Evolutionary conservation across 2,797 vertebrate genomes (phyloP).

Genomic region (Zalophus californianus): DNA sequence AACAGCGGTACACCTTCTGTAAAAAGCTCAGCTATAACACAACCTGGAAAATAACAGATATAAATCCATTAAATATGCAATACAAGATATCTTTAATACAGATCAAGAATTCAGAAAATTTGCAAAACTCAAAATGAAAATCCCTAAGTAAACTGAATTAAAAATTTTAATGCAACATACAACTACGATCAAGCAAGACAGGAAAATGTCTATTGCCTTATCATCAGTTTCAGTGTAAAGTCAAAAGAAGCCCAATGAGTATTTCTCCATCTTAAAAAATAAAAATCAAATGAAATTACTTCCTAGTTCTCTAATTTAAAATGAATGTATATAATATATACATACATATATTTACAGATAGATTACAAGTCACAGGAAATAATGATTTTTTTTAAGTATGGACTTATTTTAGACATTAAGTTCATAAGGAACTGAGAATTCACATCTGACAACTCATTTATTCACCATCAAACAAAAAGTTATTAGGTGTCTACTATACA

Average conservation of each 20-base stretch:
- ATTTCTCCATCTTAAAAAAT: neutral
- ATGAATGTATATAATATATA: neutral
- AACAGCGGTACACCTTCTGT: conserved; percentile 98
- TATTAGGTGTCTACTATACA: neutral
- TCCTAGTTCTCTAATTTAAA: conserved; percentile 25
- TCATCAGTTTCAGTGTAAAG: neutral
- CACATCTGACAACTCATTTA: neutral
- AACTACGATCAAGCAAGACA: neutral
- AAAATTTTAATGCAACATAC: neutral
- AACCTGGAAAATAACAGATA: conserved; percentile 89
- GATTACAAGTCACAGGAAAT: neutral
- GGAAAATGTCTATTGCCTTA: neutral
- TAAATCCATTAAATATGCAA: conserved; percentile 45
- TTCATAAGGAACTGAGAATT: neutral
- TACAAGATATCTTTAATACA: neutral
- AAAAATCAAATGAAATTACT: neutral
- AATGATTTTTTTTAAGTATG: neutral
- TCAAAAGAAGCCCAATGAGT: neutral
- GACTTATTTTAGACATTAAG: neutral
- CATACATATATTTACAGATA: neutral
- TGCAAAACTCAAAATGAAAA: conserved; percentile 22
- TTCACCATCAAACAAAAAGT: neutral
- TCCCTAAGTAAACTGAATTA: conserved; percentile 37
- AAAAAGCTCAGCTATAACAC: conserved; percentile 98
- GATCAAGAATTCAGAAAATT: conserved; percentile 17